Evolutionary conservation across 2,113 vertebrate species (phyloP).

Genomic region (Echinops telfairi): DNA sequence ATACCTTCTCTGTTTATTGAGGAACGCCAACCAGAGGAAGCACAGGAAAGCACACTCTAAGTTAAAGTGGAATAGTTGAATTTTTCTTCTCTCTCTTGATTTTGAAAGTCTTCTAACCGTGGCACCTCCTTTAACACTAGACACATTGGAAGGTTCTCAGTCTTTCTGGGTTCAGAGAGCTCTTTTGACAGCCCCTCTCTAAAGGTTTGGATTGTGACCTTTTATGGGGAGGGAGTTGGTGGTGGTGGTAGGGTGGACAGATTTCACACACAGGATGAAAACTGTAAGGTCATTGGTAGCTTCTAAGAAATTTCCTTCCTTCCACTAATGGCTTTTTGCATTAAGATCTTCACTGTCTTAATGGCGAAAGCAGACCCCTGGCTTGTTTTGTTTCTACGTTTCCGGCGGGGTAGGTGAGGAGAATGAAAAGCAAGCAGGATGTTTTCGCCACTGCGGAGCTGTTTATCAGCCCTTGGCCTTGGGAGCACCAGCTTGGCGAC

Average conservation of each 20-base stretch:
- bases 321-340: slow-evolving; percentile 9
- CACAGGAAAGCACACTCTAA: not conserved
- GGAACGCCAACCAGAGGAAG: slow-evolving; percentile 12
- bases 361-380: slow-evolving; percentile 72
- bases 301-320: slow-evolving; percentile 23
- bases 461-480: not conserved
- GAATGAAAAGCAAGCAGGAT: not conserved
- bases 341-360: slow-evolving; percentile 43
- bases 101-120: slow-evolving; percentile 27
- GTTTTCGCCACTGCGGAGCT: not conserved
- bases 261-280: slow-evolving; percentile 66
- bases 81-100: not conserved
- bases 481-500: too few species aligned
- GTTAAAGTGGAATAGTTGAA: not conserved
- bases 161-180: not conserved
- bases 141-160: not conserved
- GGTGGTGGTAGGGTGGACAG: slow-evolving; percentile 11
- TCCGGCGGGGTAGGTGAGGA: not conserved
- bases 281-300: slow-evolving; percentile 50
- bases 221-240: slow-evolving; percentile 25
- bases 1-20: not conserved
- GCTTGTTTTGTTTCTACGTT: slow-evolving; percentile 41
- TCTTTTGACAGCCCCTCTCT: not conserved
- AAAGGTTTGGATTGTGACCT: slow-evolving; percentile 37
- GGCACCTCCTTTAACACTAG: not conserved